phyloP scores from a whole-genome alignment of 1,140 invertebrate species.

The Tetramorium parvispinum region DNA sequence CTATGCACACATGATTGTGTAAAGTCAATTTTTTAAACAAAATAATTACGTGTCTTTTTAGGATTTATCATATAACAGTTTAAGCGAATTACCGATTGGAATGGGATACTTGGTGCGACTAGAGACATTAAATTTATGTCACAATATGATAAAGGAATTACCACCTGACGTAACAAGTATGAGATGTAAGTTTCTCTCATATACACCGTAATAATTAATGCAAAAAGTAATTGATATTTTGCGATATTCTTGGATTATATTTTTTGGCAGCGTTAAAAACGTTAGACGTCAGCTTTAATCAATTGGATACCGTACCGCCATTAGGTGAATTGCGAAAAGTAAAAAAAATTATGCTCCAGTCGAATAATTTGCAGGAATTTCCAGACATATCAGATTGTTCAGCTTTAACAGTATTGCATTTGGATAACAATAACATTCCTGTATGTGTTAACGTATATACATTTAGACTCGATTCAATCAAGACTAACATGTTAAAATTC shows the following conservation, averaged over 20 bases:
- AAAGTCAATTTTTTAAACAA: neutral
- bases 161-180: slow-evolving; percentile 87
- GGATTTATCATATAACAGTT: slow-evolving; percentile 88
- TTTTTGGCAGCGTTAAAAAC: slow-evolving; percentile 84
- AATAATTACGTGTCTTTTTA: slow-evolving; percentile 75
- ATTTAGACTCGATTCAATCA: slow-evolving; percentile 1
- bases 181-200: slow-evolving; percentile 81
- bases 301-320: slow-evolving; percentile 88
- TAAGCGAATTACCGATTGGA: slow-evolving; percentile 86
- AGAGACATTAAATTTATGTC: slow-evolving; percentile 86
- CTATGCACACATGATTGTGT: neutral
- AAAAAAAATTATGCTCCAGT: slow-evolving; percentile 92
- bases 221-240: slow-evolving; percentile 42
- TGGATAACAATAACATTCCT: slow-evolving; percentile 92
- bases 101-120: slow-evolving; percentile 88
- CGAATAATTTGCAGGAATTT: slow-evolving; percentile 90
- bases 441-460: slow-evolving; percentile 82
- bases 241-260: neutral
- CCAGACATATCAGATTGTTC: slow-evolving; percentile 90
- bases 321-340: slow-evolving; percentile 93
- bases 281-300: slow-evolving; percentile 88
- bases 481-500: neutral
- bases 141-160: slow-evolving; percentile 87
- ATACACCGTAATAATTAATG: neutral
- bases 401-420: slow-evolving; percentile 90